Evolutionary conservation across 2,113 vertebrate genomes (phyloP).

Genomic region (Indicator indicator): DNA sequence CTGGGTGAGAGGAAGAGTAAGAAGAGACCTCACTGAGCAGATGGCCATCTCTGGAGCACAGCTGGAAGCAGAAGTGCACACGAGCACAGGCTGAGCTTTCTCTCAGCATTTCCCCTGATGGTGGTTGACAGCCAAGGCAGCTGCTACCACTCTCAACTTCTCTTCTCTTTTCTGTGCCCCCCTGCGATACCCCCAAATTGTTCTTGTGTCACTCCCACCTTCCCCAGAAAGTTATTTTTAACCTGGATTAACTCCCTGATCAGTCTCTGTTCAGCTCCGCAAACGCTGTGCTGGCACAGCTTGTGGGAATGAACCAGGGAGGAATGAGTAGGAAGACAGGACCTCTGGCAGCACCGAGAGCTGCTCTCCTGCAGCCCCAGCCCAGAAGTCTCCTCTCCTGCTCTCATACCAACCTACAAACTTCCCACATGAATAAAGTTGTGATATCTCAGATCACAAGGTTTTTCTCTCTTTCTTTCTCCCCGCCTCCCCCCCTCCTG

Average conservation of each 20-base stretch:
- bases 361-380: neutral
- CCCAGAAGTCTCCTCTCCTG: neutral
- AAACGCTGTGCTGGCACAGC: neutral
- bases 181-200: rapidly evolving
- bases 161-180: neutral
- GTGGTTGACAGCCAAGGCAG: slow-evolving; percentile 2
- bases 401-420: neutral
- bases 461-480: neutral
- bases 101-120: neutral
- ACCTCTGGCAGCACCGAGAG: neutral
- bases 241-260: neutral
- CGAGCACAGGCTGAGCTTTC: neutral
- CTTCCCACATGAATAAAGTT: neutral
- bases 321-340: rapidly evolving
- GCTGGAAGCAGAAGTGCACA: slow-evolving; percentile 8
- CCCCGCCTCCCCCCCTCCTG: too few relatives aligned
- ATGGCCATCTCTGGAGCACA: slow-evolving; percentile 4
- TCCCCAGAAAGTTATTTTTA: neutral
- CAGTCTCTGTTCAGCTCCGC: neutral
- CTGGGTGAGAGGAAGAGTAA: neutral
- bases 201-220: neutral
- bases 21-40: neutral
- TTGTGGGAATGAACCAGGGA: neutral
- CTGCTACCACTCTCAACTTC: neutral
- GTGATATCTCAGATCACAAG: neutral